These are phyloP conservation scores for Abrostola tripartita DNA, from an alignment of 2,888 invertebrate species.

Conservation along the genomic window DNA sequence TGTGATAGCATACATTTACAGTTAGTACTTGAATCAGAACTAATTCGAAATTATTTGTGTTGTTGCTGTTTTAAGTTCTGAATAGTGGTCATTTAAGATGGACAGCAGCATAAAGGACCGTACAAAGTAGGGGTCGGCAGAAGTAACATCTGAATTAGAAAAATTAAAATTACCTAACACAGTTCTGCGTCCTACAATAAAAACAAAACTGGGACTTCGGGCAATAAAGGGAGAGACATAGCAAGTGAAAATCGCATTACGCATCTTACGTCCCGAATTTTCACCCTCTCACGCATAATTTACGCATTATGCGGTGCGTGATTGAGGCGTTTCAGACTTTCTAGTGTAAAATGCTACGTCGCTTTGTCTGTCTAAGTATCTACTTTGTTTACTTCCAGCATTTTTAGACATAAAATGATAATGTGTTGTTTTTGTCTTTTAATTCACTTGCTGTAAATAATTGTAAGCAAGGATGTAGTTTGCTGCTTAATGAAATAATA, in stretches of 20 bases:
- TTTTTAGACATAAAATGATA: conserved; percentile 4
- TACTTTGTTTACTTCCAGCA: conserved; percentile 10
- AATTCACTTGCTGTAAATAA: not conserved
- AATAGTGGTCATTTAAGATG: no score
- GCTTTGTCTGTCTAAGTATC: not conserved
- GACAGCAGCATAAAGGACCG: no score
- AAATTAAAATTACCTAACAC: no score
- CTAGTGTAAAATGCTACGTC: conserved; percentile 17
- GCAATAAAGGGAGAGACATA: conserved; percentile 72
- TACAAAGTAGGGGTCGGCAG: no score
- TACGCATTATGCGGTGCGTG: conserved; percentile 69
- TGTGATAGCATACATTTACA: no score
- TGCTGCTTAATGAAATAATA: no score
- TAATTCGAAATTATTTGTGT: no score
- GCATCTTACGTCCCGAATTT: conserved; percentile 72
- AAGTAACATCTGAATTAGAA: no score
- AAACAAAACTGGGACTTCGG: conserved; percentile 71
- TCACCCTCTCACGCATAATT: conserved; percentile 75
- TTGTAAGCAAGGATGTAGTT: not conserved
- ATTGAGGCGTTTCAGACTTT: conserved; percentile 63
- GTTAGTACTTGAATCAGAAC: no score
- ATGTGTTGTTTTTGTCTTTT: conserved; percentile 1
- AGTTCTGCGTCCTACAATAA: conserved; percentile 31
- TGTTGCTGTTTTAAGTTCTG: no score
- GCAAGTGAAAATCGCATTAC: conserved; percentile 68